Percentiles rank a stretch among this genome's conserved stretches.
Evolutionary conservation across 2,888 invertebrate genomes (phyloP).

Genomic region (Lepidocyrtinus sp.): DNA sequence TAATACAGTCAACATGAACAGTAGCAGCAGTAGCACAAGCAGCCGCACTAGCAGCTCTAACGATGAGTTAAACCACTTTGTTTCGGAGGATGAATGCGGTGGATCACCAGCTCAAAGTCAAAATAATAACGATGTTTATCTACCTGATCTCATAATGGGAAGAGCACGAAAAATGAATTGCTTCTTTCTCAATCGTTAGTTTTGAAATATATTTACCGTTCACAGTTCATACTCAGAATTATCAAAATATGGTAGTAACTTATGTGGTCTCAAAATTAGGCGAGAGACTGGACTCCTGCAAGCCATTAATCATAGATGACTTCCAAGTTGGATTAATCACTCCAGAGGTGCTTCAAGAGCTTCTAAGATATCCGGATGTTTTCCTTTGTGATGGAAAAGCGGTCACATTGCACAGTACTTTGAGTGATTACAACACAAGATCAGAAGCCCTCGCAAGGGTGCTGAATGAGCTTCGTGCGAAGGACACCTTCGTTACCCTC

Average conservation of each 20-base stretch:
- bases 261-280: slow-evolving; percentile 21
- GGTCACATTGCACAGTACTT: slow-evolving; percentile 89
- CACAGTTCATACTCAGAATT: too few species aligned
- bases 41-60: slow-evolving; percentile 50
- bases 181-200: slow-evolving; percentile 52
- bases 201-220: too few species aligned
- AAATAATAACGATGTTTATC: slow-evolving; percentile 31
- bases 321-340: slow-evolving; percentile 91
- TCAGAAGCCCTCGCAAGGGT: slow-evolving; percentile 85
- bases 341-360: slow-evolving; percentile 86
- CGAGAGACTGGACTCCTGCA: slow-evolving; percentile 46
- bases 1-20: slow-evolving; percentile 32
- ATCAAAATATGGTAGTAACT: too few species aligned
- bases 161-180: slow-evolving; percentile 53
- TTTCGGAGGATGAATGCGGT: slow-evolving; percentile 52
- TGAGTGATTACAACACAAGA: slow-evolving; percentile 87
- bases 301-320: slow-evolving; percentile 88
- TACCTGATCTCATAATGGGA: slow-evolving; percentile 58
- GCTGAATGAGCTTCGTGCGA: slow-evolving; percentile 82
- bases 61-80: slow-evolving; percentile 53
- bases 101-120: slow-evolving; percentile 48
- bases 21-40: slow-evolving; percentile 52
- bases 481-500: slow-evolving; percentile 84
- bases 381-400: slow-evolving; percentile 81
- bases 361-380: slow-evolving; percentile 86